Base-by-base conservation (phyloP, 2,888 invertebrate genomes). In the Oligia strigilis region DNA sequence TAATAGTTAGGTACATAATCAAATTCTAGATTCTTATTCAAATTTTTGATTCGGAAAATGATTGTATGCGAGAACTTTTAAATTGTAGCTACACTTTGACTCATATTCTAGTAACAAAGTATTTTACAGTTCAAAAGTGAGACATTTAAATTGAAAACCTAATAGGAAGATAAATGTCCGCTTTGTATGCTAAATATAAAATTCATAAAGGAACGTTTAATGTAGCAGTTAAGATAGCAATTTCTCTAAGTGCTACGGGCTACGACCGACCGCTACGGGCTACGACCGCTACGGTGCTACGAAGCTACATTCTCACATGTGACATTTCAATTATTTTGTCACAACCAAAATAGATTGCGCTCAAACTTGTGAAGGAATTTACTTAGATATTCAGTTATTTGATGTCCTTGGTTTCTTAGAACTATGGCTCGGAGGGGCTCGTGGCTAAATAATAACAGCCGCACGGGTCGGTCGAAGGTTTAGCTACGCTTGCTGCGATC, bases 321-420 rank as follows among this genome's bases (percentile, higher is more conserved):
- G 89, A 87, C 89, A 80, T 89, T 90, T 88, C 85, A 89, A 91
- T 91, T 91, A 91, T 87, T 89, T 78, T 85, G 81, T 87, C 88
- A 90, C 84, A 84, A 85, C 78, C 81, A 81, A 85, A 86, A 84
- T 86, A 75, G 78, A 78, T 86, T 80, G 62, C 72, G n/a, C 49
- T 77, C 60, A 65, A 66, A 65, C 36, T 75, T 55, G 43, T 58
- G 65, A 64, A 58, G 78, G 66, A 62, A 75, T 84, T 81, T 62
- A 81, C 60, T 71, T 40, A 29, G 13, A 40, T 60, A 52, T 67
- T 78, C 13, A 40, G 40, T 19, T 55, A 80, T 71, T 66, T 66
- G 8, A 65, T 67, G 55, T 46, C 19, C 17, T 74, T 60, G 36
- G 60, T 29, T 58, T 46, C 52, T 29, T 19, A 55, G 17, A 40